Evolutionary conservation across 2,797 vertebrate genomes (phyloP), one percentile per base, ranked within the genome.

Genomic region (Cirrhinus mrigala): DNA sequence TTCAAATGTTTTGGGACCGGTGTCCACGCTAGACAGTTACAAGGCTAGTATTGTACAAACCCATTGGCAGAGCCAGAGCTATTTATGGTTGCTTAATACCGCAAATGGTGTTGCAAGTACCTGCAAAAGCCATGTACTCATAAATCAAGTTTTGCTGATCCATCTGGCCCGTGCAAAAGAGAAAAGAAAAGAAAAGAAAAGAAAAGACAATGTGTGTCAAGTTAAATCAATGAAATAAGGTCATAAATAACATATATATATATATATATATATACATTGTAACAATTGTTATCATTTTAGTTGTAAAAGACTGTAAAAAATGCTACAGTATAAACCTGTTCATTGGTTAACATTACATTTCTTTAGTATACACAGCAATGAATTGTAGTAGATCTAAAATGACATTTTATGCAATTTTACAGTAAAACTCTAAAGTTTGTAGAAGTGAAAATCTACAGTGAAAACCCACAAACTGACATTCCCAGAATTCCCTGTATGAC

Each of bases 1-100:
- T 87, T 60, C 70, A 80, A 71, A 84, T 58, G 83, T 84, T 84
- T 84, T 44, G 52, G 52, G 75, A 84, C 75, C 18, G 40, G 64
- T 78, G 48, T 84, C 29, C 33, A n/a, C 24, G 48, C 22, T 76
- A 83, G 70, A 76, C 58, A 54, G 82, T 77, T 44, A 83, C 73
- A 77, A 76, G 58, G 29, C 71, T 76, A 68, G 60, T 64, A 79
- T 40, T 79, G 40, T 48, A 79, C 75, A 84, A 70, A 71, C 27
- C 37, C 46, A 70, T 2, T 58, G 66, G 48, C 62, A 48, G 64
- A 79, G 66, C 29, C 75, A 58, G 24, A 78, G 66, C 44, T 79
- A 54, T 84, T 78, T 84, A 58, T 29, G 66, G 64, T 79, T 78
- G 64, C 37, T 70, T 58, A 33, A 78, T 70, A 79, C 66, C 14